A percentile compares a stretch with the other conserved stretches of the same genome.
Evolutionary conservation across 1,140 invertebrate genomes (phyloP).

Genomic region (Drosophila erecta): DNA sequence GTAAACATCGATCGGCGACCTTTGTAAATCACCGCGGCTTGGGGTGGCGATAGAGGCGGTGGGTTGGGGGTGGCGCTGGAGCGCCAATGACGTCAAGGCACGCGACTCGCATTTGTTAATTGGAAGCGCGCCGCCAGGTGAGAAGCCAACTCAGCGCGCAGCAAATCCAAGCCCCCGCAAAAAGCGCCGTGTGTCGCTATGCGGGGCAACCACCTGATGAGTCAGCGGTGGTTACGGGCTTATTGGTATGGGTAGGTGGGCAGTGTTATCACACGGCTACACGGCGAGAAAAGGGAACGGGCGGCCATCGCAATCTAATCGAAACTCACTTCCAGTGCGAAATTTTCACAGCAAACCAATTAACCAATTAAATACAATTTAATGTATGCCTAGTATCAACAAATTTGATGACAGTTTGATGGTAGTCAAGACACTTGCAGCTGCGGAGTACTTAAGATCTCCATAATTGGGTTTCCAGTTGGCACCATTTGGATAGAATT

Average conservation of each 20-base stretch:
- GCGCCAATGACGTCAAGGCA: constrained; percentile 67
- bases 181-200: constrained; percentile 44
- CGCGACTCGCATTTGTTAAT: constrained; percentile 61
- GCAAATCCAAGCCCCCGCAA: constrained; percentile 11
- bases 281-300: constrained; percentile 20
- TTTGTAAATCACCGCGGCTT: constrained; percentile 2
- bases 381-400: no score
- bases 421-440: no score
- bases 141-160: constrained; percentile 9
- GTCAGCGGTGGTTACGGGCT: constrained; percentile 1
- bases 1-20: constrained; percentile 27
- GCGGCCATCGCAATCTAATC: constrained; percentile 13
- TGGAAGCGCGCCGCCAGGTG: constrained; percentile 19
- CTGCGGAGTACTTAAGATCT: no score
- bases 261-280: constrained; percentile 4
- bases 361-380: no score
- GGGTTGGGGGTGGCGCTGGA: no score
- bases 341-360: no score
- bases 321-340: background rate
- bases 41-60: background rate
- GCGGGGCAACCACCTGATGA: constrained; percentile 56
- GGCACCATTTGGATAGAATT: no score
- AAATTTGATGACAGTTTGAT: no score
- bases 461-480: no score
- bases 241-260: no score